Percentiles rank a stretch among this genome's conserved stretches.
Evolutionary conservation across 2,113 vertebrate species (phyloP).

Genomic region (Hippocampus zosterae): DNA sequence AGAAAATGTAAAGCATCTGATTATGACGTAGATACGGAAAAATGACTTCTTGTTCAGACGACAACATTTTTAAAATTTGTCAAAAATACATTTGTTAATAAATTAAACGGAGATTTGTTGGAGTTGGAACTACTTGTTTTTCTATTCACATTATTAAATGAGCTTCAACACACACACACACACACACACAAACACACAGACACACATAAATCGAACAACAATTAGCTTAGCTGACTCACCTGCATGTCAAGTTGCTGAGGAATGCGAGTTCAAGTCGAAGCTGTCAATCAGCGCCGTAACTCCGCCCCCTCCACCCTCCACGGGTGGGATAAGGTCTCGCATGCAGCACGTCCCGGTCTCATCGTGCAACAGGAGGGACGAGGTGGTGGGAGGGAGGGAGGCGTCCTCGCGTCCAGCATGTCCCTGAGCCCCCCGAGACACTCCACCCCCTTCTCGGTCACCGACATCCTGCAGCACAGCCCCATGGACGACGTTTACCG

Average conservation of each 20-base stretch:
- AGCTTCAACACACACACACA: too few relatives aligned
- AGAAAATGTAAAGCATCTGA: too few relatives aligned
- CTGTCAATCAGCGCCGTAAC: neutral
- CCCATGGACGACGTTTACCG: slow-evolving; percentile 60
- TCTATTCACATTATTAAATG: too few relatives aligned
- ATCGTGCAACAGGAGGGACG: neutral
- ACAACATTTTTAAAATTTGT: too few relatives aligned
- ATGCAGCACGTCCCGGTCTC: neutral
- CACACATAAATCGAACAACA: too few relatives aligned
- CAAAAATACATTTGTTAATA: too few relatives aligned
- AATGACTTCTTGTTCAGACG: too few relatives aligned
- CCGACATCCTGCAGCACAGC: slow-evolving; percentile 86
- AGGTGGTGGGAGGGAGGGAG: slow-evolving; percentile 50
- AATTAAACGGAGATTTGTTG: too few relatives aligned
- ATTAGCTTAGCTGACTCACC: neutral
- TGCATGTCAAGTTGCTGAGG: neutral
- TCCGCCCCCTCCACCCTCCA: neutral
- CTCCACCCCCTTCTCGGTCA: slow-evolving; percentile 87
- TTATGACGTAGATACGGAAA: too few relatives aligned
- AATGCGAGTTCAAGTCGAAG: neutral
- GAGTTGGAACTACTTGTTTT: too few relatives aligned
- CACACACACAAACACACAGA: too few relatives aligned
- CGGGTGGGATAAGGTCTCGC: neutral
- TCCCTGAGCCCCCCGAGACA: slow-evolving; percentile 90
- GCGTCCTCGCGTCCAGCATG: slow-evolving; percentile 66